These are phyloP conservation scores for Tyrophagus putrescentiae DNA, from an alignment of 1,140 invertebrate genomes.

Conservation along the genomic window DNA sequence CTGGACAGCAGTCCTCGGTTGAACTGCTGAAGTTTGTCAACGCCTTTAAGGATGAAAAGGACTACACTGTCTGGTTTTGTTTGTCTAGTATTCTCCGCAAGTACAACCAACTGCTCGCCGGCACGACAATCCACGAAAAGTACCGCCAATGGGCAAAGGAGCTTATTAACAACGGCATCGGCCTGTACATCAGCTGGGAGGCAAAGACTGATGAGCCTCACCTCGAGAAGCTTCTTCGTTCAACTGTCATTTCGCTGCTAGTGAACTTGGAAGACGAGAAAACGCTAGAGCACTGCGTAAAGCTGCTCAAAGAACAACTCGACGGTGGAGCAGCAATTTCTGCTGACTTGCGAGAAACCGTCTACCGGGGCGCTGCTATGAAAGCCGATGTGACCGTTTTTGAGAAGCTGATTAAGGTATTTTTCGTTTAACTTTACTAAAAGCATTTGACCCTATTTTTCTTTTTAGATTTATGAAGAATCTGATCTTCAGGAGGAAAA, in stretches of 20 bases:
- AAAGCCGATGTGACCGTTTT: constrained; percentile 53
- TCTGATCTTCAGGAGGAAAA: constrained; percentile 83
- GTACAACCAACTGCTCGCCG: constrained; percentile 56
- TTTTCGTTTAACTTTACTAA: constrained; percentile 11
- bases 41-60: constrained; percentile 64
- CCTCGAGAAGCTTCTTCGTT: constrained; percentile 63
- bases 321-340: constrained; percentile 45
- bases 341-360: constrained; percentile 72
- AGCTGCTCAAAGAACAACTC: constrained; percentile 52
- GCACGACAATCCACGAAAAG: constrained; percentile 61
- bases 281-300: constrained; percentile 52
- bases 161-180: constrained; percentile 47
- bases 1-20: constrained; percentile 60
- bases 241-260: constrained; percentile 62
- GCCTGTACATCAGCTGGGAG: constrained; percentile 58
- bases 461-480: constrained; percentile 53
- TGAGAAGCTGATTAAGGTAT: constrained; percentile 54
- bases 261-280: constrained; percentile 59
- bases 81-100: constrained; percentile 56
- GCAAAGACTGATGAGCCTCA: constrained; percentile 41
- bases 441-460: constrained; percentile 18
- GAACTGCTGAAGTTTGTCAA: constrained; percentile 56
- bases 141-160: constrained; percentile 53
- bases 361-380: constrained; percentile 66
- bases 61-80: constrained; percentile 81